These are phyloP conservation scores for Poecilia picta DNA, from an alignment of 2,797 vertebrate genomes.

Conservation along the genomic window DNA sequence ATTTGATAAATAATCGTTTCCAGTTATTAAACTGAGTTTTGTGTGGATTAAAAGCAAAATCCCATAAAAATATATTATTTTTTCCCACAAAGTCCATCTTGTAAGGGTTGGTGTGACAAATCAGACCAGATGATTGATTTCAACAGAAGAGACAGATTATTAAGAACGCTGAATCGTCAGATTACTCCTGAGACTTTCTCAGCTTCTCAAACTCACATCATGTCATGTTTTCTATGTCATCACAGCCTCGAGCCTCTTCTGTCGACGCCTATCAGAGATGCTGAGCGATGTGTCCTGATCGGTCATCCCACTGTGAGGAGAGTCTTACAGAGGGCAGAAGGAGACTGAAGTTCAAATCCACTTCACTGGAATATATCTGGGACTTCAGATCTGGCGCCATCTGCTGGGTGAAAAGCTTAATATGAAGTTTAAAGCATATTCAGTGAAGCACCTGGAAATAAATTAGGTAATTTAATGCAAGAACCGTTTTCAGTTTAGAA, in stretches of 20 bases:
- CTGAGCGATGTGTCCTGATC: slow-evolving; percentile 20
- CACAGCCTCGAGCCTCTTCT: slow-evolving; percentile 45
- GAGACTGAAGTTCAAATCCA: slow-evolving; percentile 10
- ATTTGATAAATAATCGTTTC: too few species aligned
- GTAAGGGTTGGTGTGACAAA: slow-evolving; percentile 24
- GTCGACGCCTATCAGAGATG: slow-evolving; percentile 23
- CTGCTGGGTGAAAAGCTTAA: slow-evolving; percentile 35
- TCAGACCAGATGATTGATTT: slow-evolving; percentile 29
- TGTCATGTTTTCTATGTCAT: slow-evolving; percentile 33
- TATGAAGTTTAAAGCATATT: neutral
- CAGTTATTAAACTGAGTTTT: too few species aligned
- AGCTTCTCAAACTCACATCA: slow-evolving; percentile 30
- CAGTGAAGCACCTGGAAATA: neutral
- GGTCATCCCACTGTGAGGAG: slow-evolving; percentile 27
- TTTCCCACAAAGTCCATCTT: slow-evolving; percentile 16
- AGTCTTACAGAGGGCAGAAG: neutral
- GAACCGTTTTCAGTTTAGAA: neutral
- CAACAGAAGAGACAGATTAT: neutral
- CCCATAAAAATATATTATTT: too few species aligned
- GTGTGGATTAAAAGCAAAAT: too few species aligned
- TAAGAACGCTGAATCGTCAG: slow-evolving; percentile 39
- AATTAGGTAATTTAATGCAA: neutral
- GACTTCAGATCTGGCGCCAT: slow-evolving; percentile 32
- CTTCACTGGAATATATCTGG: neutral
- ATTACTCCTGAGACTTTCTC: slow-evolving; percentile 44